Conservation (phyloP, 2,797 vertebrate genomes). For the Coluber constrictor region DNA sequence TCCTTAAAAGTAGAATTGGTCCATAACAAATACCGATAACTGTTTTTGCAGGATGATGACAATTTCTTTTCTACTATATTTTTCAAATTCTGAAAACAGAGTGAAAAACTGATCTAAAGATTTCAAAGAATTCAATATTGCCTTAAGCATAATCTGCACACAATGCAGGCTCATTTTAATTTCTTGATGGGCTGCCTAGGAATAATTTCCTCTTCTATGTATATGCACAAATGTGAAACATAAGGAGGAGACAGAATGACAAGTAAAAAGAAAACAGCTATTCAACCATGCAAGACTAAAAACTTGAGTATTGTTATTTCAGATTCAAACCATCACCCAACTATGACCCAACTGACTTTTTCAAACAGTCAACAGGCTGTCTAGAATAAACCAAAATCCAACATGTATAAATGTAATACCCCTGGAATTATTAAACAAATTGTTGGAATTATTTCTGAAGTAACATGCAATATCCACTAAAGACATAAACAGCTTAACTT, state of each 20-base stretch:
- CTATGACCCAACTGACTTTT: not conserved
- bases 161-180: not conserved
- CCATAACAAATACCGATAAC: not conserved
- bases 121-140: not conserved
- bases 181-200: not conserved
- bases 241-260: not conserved
- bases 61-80: not conserved
- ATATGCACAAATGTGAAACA: not conserved
- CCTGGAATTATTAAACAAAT: not conserved
- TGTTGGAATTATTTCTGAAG: not conserved
- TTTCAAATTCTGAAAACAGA: not conserved
- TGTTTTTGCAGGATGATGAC: not conserved
- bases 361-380: not conserved
- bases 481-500: not conserved
- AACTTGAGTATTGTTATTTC: not conserved
- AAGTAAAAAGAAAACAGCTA: not conserved
- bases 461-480: not conserved
- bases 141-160: not conserved
- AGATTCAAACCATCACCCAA: not conserved
- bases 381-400: not conserved
- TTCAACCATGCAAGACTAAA: not conserved
- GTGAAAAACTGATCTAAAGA: not conserved
- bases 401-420: not conserved
- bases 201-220: not conserved
- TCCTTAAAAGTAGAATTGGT: not conserved